Conservation (phyloP, 2,888 invertebrate genomes). For the Drosophila prolongata region DNA sequence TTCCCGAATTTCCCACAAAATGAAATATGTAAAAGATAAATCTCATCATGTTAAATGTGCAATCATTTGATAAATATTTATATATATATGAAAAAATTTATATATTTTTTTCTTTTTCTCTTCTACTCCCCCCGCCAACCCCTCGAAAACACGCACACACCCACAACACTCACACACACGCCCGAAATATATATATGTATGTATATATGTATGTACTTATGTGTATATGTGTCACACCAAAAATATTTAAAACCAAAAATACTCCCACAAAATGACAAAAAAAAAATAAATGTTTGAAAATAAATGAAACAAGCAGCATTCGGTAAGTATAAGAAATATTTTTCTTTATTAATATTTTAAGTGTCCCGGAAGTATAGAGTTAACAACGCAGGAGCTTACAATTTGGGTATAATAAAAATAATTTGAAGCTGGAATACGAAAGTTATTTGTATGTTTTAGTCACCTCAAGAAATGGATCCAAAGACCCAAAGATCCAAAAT, state of each 20-base stretch:
- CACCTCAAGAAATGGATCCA: too few relatives aligned
- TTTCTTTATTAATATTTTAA: not conserved
- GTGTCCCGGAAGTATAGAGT: not conserved
- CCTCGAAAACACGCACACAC: constrained; percentile 24
- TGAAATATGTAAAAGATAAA: constrained; percentile 6
- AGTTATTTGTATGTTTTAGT: too few relatives aligned
- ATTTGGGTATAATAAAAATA: too few relatives aligned
- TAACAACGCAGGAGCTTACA: too few relatives aligned
- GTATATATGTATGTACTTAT: constrained; percentile 57
- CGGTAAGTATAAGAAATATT: constrained; percentile 57
- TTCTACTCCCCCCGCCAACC: constrained; percentile 28
- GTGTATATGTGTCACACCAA: constrained; percentile 62
- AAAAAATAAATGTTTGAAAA: not conserved
- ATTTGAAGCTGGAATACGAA: too few relatives aligned
- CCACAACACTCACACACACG: constrained; percentile 10
- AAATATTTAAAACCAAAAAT: constrained; percentile 26
- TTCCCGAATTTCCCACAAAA: not conserved
- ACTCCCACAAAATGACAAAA: constrained; percentile 6
- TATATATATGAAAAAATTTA: constrained; percentile 30
- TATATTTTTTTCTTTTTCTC: constrained; percentile 46
- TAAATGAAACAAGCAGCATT: constrained; percentile 55
- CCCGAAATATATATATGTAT: constrained; percentile 35
- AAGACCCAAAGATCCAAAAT: too few relatives aligned
- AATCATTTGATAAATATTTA: constrained; percentile 43
- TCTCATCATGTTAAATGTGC: constrained; percentile 30